phyloP scores from a whole-genome alignment of 2,888 invertebrate species.

The Gortyna flavago region DNA sequence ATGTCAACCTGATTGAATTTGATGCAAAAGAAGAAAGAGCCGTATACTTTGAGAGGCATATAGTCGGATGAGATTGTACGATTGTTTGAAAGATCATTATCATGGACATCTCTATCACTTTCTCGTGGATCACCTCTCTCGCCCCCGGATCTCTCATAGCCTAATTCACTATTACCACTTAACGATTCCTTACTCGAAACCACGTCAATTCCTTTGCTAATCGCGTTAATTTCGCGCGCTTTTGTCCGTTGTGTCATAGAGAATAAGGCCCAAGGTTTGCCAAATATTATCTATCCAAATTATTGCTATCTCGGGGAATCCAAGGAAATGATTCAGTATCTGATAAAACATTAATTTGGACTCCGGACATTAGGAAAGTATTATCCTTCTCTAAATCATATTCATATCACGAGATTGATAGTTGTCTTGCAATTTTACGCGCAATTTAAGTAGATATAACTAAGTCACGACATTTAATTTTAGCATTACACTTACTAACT shows the following conservation, averaged over 20 bases:
- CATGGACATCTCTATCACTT: neutral
- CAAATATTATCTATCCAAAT: neutral
- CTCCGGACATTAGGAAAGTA: constrained; percentile 20
- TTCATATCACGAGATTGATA: neutral
- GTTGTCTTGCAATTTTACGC: constrained; percentile 11
- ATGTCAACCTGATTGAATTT: neutral
- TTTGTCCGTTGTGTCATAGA: no score
- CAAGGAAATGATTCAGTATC: constrained; percentile 18
- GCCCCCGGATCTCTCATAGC: neutral
- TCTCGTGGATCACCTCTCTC: no score
- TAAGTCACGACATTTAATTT: constrained; percentile 5
- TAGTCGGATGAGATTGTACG: neutral
- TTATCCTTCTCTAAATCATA: constrained; percentile 22
- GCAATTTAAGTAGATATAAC: neutral
- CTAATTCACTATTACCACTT: no score
- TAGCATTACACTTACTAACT: neutral
- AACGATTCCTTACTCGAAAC: no score
- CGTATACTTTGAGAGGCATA: neutral
- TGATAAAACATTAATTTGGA: constrained; percentile 15
- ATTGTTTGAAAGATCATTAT: neutral
- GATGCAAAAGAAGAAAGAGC: neutral
- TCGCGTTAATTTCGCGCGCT: no score
- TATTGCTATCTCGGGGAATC: neutral
- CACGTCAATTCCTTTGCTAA: no score
- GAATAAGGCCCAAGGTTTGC: no score